phyloP scores from a whole-genome alignment of 2,797 vertebrate species.

The Cephalopachus bancanus region DNA sequence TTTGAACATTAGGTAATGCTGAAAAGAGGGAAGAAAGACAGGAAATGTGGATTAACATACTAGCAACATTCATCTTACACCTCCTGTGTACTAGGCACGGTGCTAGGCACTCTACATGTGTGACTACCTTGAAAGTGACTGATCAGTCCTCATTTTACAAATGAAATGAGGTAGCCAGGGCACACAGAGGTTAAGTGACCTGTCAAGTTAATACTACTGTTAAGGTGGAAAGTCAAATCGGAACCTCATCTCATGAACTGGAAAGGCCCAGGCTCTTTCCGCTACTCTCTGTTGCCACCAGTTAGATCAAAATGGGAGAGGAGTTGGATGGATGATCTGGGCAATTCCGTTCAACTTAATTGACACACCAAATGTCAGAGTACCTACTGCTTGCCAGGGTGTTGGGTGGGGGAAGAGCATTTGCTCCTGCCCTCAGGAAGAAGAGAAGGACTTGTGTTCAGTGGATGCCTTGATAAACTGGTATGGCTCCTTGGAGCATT shows the following conservation, averaged over 20 bases:
- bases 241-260: neutral
- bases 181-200: neutral
- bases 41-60: neutral
- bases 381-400: neutral
- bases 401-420: neutral
- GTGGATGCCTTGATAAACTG: neutral
- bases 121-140: neutral
- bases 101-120: neutral
- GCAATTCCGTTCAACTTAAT: neutral
- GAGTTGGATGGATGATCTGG: neutral
- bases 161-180: neutral
- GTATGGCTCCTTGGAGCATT: neutral
- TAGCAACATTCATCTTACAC: neutral
- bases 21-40: neutral
- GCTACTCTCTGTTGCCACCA: neutral
- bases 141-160: neutral
- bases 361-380: neutral
- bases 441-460: neutral
- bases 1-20: neutral
- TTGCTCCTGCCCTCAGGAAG: neutral
- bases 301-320: neutral
- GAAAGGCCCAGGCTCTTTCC: neutral
- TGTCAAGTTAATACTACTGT: neutral
- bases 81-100: neutral
- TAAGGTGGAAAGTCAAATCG: neutral